A percentile compares a stretch with the other conserved stretches of the same genome.
Evolutionary conservation across 2,113 vertebrate species (phyloP).

Genomic region (Rhinogobius similis): DNA sequence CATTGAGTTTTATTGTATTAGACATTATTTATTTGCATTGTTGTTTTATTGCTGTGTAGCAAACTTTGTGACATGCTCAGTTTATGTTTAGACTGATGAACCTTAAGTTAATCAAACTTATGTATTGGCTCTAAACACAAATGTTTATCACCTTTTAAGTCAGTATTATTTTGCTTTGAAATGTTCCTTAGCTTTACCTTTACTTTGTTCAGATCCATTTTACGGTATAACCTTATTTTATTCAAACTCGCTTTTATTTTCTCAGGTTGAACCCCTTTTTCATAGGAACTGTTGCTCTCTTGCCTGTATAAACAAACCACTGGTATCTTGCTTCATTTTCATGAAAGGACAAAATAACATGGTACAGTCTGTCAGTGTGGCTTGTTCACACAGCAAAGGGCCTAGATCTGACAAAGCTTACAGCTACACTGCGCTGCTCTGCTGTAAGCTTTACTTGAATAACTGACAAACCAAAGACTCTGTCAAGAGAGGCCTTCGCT

Average conservation of each 20-base stretch:
- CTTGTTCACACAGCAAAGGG: slow-evolving; percentile 5
- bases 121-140: slow-evolving; percentile 48
- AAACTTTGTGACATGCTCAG: slow-evolving; percentile 15
- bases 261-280: slow-evolving; percentile 45
- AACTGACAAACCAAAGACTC: slow-evolving; percentile 69
- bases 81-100: slow-evolving; percentile 43
- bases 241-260: slow-evolving; percentile 19
- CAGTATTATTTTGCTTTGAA: slow-evolving; percentile 72
- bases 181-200: slow-evolving; percentile 67
- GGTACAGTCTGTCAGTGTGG: background rate
- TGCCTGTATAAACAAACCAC: slow-evolving; percentile 6
- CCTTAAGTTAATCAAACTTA: slow-evolving; percentile 36
- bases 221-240: background rate
- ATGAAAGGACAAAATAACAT: slow-evolving; percentile 30
- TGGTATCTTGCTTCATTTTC: slow-evolving; percentile 8
- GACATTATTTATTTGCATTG: slow-evolving; percentile 70
- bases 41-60: slow-evolving; percentile 32
- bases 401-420: slow-evolving; percentile 28
- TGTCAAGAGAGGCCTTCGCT: slow-evolving; percentile 69
- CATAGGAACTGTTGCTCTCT: slow-evolving; percentile 11
- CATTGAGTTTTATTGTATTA: slow-evolving; percentile 54
- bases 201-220: slow-evolving; percentile 17
- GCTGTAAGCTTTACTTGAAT: slow-evolving; percentile 57
- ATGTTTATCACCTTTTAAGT: slow-evolving; percentile 38
- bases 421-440: slow-evolving; percentile 37